Evolutionary conservation across 2,797 vertebrate species (phyloP).

Genomic region (Cephalopachus bancanus): DNA sequence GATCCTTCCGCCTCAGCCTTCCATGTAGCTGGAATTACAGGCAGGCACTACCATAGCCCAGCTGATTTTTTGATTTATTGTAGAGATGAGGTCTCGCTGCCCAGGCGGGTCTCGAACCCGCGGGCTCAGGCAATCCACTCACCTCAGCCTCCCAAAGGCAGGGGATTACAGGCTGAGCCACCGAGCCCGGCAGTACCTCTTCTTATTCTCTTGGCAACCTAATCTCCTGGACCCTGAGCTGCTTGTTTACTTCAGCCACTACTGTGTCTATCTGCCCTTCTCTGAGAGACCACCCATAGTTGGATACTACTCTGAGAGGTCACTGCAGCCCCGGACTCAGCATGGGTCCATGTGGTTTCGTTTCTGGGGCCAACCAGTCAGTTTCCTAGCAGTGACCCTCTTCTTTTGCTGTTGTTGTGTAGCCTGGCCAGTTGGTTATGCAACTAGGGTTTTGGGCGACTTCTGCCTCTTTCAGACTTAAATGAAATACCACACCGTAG

Average conservation of each 20-base stretch:
- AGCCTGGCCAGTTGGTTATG: neutral
- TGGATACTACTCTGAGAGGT: neutral
- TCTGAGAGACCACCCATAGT: neutral
- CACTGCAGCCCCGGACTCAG: neutral
- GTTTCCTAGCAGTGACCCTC: neutral
- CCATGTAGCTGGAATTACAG: too few relatives aligned
- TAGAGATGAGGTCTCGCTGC: too few relatives aligned
- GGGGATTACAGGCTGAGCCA: too few relatives aligned
- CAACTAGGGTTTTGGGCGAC: neutral
- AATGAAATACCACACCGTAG: neutral
- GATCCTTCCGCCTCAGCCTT: too few relatives aligned
- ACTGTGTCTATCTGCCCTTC: neutral
- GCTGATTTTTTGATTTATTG: too few relatives aligned
- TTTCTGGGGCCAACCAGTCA: neutral
- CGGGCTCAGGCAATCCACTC: too few relatives aligned
- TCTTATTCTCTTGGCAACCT: neutral
- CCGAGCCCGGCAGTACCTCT: too few relatives aligned
- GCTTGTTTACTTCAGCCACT: neutral
- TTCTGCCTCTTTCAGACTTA: neutral
- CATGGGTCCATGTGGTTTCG: neutral
- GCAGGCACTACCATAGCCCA: too few relatives aligned
- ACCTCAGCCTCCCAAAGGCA: too few relatives aligned
- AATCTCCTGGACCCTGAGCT: neutral
- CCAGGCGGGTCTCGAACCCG: too few relatives aligned
- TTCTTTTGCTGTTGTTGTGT: neutral